Percentiles rank a stretch among this genome's conserved stretches.
Evolutionary conservation across 2,797 vertebrate species (phyloP).

Genomic region (Garrulus glandarius): DNA sequence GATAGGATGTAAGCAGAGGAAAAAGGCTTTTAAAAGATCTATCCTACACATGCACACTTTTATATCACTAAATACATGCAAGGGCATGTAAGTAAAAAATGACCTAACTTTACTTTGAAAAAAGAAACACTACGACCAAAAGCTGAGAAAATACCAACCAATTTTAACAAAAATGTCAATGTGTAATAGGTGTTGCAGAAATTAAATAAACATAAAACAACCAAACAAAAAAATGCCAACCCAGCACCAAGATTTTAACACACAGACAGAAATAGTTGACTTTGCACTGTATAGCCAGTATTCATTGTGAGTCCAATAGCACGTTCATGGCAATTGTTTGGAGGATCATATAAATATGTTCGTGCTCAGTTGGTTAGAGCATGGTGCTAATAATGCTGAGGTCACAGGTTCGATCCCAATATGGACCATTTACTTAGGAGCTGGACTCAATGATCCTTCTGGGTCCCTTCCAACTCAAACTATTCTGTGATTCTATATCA

Average conservation of each 20-base stretch:
- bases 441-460: background rate
- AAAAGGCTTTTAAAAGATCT: background rate
- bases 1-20: background rate
- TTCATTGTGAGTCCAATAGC: background rate
- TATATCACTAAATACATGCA: background rate
- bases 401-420: background rate
- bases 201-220: background rate
- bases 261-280: background rate
- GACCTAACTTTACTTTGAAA: background rate
- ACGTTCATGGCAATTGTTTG: background rate
- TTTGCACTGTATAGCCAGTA: background rate
- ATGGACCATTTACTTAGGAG: background rate
- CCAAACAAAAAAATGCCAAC: fast-evolving
- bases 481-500: background rate
- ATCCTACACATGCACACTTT: background rate
- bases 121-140: background rate
- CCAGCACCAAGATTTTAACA: background rate
- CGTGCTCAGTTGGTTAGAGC: background rate
- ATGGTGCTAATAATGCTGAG: background rate
- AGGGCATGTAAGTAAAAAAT: background rate
- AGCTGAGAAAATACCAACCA: background rate
- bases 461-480: background rate
- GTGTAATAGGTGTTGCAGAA: background rate
- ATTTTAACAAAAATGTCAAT: background rate
- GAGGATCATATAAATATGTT: background rate